These are phyloP conservation scores for Cryptoprocta ferox DNA, from an alignment of 2,797 vertebrate genomes.

Conservation along the genomic window DNA sequence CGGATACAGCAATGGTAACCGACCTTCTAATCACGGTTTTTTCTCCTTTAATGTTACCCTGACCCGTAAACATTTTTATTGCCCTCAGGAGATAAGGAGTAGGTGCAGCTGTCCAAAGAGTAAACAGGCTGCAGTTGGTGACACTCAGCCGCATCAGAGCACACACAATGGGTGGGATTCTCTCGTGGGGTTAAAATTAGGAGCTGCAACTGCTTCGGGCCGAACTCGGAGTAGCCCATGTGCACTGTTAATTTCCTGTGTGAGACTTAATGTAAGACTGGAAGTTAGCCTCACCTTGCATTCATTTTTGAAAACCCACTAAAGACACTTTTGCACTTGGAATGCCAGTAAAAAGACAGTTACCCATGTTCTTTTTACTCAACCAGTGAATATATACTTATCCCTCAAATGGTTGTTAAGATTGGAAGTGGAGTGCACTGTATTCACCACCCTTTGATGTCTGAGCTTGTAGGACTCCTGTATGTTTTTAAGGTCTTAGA, in stretches of 20 bases:
- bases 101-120: slow-evolving; percentile 56
- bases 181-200: slow-evolving; percentile 48
- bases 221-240: not conserved
- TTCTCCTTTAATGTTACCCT: not conserved
- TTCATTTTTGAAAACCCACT: slow-evolving; percentile 29
- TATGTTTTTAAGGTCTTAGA: slow-evolving; percentile 66
- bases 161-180: not conserved
- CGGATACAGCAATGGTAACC: not conserved
- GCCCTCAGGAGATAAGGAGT: not conserved
- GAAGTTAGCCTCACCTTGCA: not conserved
- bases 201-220: slow-evolving; percentile 1
- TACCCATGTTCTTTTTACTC: slow-evolving; percentile 1
- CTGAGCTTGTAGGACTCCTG: slow-evolving; percentile 33
- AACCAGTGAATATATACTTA: not conserved
- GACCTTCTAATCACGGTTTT: not conserved
- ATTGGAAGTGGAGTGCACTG: slow-evolving; percentile 35
- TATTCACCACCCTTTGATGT: slow-evolving; percentile 42
- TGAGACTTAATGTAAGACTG: not conserved
- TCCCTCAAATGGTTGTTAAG: not conserved
- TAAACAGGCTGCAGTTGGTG: slow-evolving; percentile 51
- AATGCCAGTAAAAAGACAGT: slow-evolving; percentile 21
- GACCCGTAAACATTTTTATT: slow-evolving; percentile 36
- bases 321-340: slow-evolving; percentile 38
- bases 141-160: not conserved
- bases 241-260: slow-evolving; percentile 11